Percentiles rank a stretch among this genome's conserved stretches.
phyloP scores from a whole-genome alignment of 2,888 invertebrate genomes.

The Drosophila falleni region DNA sequence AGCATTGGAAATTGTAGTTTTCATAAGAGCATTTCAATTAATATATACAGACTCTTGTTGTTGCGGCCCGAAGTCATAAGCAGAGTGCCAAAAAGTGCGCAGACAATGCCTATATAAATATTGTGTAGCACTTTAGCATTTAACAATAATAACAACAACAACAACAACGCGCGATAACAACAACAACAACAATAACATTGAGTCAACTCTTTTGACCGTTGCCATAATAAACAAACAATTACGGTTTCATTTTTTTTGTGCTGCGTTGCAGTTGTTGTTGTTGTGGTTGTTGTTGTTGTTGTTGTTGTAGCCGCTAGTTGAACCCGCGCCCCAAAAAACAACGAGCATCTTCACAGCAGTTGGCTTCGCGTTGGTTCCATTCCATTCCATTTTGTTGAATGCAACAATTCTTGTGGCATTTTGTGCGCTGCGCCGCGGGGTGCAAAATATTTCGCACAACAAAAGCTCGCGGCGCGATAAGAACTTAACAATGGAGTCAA shows the following conservation, averaged over 20 bases:
- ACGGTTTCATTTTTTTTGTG: conserved; percentile 59
- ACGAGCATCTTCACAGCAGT: conserved; percentile 52
- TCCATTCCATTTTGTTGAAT: conserved; percentile 40
- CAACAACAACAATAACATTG: conserved; percentile 45
- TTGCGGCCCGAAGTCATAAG: not conserved
- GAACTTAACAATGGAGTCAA: conserved; percentile 65
- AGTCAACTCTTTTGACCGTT: conserved; percentile 28
- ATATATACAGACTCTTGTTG: not conserved
- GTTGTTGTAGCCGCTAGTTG: conserved; percentile 34
- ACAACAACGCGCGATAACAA: conserved; percentile 44
- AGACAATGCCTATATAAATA: conserved; percentile 72
- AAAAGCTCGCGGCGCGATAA: conserved; percentile 69
- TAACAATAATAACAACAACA: conserved; percentile 62
- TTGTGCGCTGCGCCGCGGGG: conserved; percentile 71
- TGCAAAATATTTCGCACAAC: conserved; percentile 67
- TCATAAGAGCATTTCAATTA: conserved; percentile 13
- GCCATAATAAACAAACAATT: conserved; percentile 84
- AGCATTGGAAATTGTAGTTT: no score
- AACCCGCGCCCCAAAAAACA: conserved; percentile 47
- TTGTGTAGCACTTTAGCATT: conserved; percentile 70
- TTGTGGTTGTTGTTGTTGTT: conserved; percentile 7
- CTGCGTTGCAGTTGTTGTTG: not conserved
- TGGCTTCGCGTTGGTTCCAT: conserved; percentile 28
- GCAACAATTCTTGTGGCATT: conserved; percentile 66
- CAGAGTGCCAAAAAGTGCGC: conserved; percentile 17